Percentiles rank a stretch among this genome's conserved stretches.
These are phyloP conservation scores for Rhagophthalmus giganteus DNA, from an alignment of 2,888 invertebrate genomes.

Conservation along the genomic window DNA sequence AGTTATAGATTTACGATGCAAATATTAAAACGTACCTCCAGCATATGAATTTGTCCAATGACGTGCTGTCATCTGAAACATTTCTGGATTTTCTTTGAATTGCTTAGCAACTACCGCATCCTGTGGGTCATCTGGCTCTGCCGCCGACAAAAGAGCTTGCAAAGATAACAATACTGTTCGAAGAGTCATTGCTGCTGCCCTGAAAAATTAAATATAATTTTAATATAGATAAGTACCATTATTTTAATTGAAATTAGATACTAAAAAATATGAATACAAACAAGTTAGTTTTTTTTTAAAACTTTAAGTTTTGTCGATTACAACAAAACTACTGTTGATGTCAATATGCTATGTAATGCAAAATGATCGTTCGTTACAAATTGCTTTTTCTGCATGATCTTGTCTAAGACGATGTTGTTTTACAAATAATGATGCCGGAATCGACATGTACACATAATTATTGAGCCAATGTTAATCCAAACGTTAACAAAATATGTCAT, in stretches of 20 bases:
- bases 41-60: slow-evolving; percentile 98
- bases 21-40: slow-evolving; percentile 62
- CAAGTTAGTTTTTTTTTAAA: too few species aligned
- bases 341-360: too few species aligned
- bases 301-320: too few species aligned
- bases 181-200: slow-evolving; percentile 98
- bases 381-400: too few species aligned
- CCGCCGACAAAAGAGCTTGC: slow-evolving; percentile 91
- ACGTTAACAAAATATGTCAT: too few species aligned
- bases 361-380: too few species aligned
- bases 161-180: slow-evolving; percentile 93
- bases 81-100: slow-evolving; percentile 83
- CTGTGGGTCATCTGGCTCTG: slow-evolving; percentile 92
- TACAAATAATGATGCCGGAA: too few species aligned
- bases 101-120: slow-evolving; percentile 98
- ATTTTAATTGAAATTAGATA: neutral
- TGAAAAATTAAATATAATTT: slow-evolving; percentile 44
- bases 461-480: too few species aligned
- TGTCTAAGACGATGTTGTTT: too few species aligned
- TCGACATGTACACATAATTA: too few species aligned
- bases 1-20: slow-evolving; percentile 40
- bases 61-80: slow-evolving; percentile 88
- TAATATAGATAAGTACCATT: too few species aligned
- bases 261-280: neutral
- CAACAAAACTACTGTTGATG: too few species aligned